phyloP scores from a whole-genome alignment of 1,140 invertebrate species.

The Chrysopa pallens region DNA sequence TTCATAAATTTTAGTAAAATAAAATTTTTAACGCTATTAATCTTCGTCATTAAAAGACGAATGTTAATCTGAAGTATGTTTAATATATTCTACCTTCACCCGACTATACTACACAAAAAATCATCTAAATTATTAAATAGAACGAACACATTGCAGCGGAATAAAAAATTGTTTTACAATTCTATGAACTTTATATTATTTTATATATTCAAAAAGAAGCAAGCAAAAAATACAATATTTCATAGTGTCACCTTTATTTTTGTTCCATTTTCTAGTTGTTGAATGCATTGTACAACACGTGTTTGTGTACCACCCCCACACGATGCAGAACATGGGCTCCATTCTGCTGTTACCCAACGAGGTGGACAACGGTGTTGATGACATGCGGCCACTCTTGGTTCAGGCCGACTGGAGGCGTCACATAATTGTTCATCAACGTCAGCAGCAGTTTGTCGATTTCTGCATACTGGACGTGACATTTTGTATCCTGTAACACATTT shows the following conservation, averaged over 20 bases:
- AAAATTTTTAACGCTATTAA: too few species aligned
- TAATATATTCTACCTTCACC: too few species aligned
- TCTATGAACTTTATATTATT: too few species aligned
- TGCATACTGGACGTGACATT: constrained; percentile 60
- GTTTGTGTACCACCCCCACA: constrained; percentile 66
- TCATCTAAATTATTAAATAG: too few species aligned
- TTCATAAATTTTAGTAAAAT: too few species aligned
- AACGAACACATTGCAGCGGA: constrained; percentile 18
- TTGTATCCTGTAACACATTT: constrained; percentile 49
- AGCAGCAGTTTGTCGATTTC: constrained; percentile 48
- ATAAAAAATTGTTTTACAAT: too few species aligned
- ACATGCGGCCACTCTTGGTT: constrained; percentile 55
- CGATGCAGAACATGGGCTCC: constrained; percentile 63
- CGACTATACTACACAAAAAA: too few species aligned
- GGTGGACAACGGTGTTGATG: constrained; percentile 72
- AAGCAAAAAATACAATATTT: background rate
- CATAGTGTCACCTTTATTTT: constrained; percentile 54
- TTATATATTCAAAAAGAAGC: background rate
- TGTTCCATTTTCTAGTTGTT: constrained; percentile 41
- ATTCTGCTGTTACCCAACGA: constrained; percentile 80
- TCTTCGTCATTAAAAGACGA: too few species aligned
- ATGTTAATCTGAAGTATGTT: too few species aligned
- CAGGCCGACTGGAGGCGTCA: constrained; percentile 53
- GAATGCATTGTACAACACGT: constrained; percentile 60
- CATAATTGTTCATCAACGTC: constrained; percentile 63